phyloP scores from a whole-genome alignment of 2,113 vertebrate species.

The Chlamydotis undulata region DNA sequence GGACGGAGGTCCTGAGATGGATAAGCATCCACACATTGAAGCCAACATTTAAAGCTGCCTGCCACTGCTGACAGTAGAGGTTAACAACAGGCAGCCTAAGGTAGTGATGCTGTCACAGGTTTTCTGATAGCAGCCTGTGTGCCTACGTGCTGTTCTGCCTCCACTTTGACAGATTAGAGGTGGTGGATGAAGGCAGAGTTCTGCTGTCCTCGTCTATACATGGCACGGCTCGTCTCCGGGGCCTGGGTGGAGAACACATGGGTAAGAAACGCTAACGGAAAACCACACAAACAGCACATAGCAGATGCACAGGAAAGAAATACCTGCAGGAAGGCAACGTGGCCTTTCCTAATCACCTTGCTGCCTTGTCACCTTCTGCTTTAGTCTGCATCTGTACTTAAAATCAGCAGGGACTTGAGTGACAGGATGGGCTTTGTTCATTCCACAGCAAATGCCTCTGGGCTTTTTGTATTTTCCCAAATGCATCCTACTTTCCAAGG shows the following conservation, averaged over 20 bases:
- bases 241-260: constrained; percentile 63
- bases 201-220: constrained; percentile 76
- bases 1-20: not conserved
- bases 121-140: not conserved
- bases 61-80: not conserved
- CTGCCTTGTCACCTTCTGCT: not conserved
- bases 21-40: accelerated
- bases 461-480: not conserved
- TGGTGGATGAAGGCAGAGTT: constrained; percentile 73
- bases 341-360: not conserved
- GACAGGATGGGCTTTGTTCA: not conserved
- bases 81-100: not conserved
- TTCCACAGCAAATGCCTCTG: not conserved
- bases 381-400: not conserved
- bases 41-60: not conserved
- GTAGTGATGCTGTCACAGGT: not conserved
- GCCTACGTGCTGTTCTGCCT: not conserved
- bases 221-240: constrained; percentile 74
- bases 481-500: not conserved
- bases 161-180: constrained; percentile 66
- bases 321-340: not conserved
- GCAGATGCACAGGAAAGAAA: not conserved
- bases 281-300: not conserved
- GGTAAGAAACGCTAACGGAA: not conserved
- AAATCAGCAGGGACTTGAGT: not conserved